Evolutionary conservation across 2,888 invertebrate species (phyloP).

Genomic region (Spisula solida): DNA sequence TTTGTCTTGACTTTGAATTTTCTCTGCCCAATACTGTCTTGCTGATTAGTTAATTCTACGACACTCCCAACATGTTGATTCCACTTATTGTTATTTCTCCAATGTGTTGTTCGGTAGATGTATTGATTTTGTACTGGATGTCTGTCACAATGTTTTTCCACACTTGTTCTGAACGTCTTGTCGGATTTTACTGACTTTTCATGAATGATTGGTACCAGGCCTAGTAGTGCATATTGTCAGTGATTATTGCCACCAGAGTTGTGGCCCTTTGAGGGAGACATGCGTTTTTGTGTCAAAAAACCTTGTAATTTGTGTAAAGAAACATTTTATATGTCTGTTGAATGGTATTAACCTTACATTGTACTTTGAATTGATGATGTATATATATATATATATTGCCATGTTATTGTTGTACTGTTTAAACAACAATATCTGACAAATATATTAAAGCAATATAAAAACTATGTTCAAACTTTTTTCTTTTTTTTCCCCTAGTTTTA

Average conservation of each 20-base stretch:
- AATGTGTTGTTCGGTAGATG: too few relatives aligned
- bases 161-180: too few relatives aligned
- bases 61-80: constrained; percentile 16
- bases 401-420: constrained; percentile 53
- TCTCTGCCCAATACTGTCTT: too few relatives aligned
- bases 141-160: too few relatives aligned
- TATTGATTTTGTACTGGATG: too few relatives aligned
- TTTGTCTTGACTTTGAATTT: too few relatives aligned
- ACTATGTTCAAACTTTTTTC: not conserved
- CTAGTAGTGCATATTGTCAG: too few relatives aligned
- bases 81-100: constrained; percentile 1
- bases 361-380: not conserved
- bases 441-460: constrained; percentile 45
- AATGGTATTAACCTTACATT: not conserved
- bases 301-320: not conserved
- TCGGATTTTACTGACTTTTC: too few relatives aligned
- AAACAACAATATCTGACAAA: constrained; percentile 44
- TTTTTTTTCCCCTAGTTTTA: not conserved
- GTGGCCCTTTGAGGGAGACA: too few relatives aligned
- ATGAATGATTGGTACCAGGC: too few relatives aligned
- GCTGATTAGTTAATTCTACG: not conserved
- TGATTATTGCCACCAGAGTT: too few relatives aligned
- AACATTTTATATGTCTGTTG: constrained; percentile 13
- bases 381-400: constrained; percentile 38
- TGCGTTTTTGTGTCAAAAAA: too few relatives aligned